Conservation (phyloP, 1,140 invertebrate species). For the Zophobas morio region DNA sequence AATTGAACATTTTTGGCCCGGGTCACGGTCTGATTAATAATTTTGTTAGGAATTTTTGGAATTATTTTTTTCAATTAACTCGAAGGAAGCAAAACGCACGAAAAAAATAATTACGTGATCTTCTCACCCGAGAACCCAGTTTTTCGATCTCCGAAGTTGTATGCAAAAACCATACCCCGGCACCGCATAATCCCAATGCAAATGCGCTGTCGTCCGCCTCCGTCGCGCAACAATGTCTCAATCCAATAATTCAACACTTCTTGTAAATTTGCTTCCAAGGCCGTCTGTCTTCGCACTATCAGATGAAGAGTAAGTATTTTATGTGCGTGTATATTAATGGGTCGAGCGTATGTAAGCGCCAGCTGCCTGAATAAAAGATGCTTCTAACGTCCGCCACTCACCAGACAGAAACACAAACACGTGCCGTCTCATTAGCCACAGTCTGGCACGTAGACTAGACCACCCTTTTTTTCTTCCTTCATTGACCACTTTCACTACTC, state of each 20-base stretch:
- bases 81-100: no score
- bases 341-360: constrained; percentile 30
- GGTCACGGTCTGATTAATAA: no score
- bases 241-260: not conserved
- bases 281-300: not conserved
- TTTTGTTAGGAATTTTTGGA: no score
- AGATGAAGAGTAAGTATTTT: not conserved
- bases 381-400: constrained; percentile 43
- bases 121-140: no score
- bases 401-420: constrained; percentile 42
- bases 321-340: not conserved
- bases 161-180: no score
- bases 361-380: constrained; percentile 47
- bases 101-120: no score
- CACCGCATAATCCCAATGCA: no score
- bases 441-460: constrained; percentile 47
- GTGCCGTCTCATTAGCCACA: constrained; percentile 49
- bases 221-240: no score
- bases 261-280: not conserved
- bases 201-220: no score
- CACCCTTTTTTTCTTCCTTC: constrained; percentile 12
- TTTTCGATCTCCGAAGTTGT: no score
- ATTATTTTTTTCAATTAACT: no score
- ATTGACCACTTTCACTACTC: constrained; percentile 17
- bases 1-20: no score